Percentiles rank a stretch among this genome's conserved stretches.
phyloP scores from a whole-genome alignment of 2,797 vertebrate genomes.

The Tokudaia tokunoshimensis region DNA sequence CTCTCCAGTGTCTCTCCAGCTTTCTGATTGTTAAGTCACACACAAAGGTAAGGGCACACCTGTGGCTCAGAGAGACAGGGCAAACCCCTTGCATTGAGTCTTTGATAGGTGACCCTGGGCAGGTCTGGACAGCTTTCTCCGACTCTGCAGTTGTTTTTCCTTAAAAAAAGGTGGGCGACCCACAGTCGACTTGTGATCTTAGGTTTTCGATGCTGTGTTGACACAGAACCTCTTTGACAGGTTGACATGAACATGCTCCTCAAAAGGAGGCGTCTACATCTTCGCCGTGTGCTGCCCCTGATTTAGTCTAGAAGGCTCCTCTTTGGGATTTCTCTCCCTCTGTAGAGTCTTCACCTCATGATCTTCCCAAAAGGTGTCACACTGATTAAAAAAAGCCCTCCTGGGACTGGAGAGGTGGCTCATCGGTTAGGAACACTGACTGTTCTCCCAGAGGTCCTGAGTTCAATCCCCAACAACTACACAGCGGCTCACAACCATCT shows the following conservation, averaged over 20 bases:
- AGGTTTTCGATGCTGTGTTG: not conserved
- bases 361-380: not conserved
- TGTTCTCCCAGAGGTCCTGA: not conserved
- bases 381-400: not conserved
- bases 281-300: not conserved
- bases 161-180: not conserved
- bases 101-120: not conserved
- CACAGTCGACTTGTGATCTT: not conserved
- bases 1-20: not conserved
- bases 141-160: not conserved
- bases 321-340: not conserved
- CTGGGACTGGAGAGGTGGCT: not conserved
- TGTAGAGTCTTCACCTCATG: not conserved
- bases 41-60: not conserved
- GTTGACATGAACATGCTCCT: not conserved
- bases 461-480: not conserved
- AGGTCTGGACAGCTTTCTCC: not conserved
- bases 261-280: not conserved
- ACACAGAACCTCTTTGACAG: not conserved
- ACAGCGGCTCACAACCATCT: not conserved
- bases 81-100: too few species aligned
- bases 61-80: not conserved
- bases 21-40: not conserved
- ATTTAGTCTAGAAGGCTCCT: not conserved
- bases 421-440: not conserved